Evolutionary conservation across 1,140 invertebrate genomes (phyloP).

Genomic region (Drosophila melanogaster): Release_6_plus_ISO1_MT NT_033779.5:1371001-1371500

Average conservation of each 20-base stretch:
- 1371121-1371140: conserved; percentile 72
- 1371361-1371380: too few species aligned
- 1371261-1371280: conserved; percentile 3
- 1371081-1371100: conserved; percentile 82
- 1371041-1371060: conserved; percentile 55
- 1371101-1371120: conserved; percentile 82
- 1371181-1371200: conserved; percentile 33
- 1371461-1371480: not conserved
- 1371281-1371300: not conserved
- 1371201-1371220: conserved; percentile 39
- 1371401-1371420: too few species aligned
- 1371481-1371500: not conserved
- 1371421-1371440: too few species aligned
- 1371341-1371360: too few species aligned
- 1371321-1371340: too few species aligned
- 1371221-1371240: conserved; percentile 39
- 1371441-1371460: too few species aligned
- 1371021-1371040: conserved; percentile 3
- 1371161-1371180: conserved; percentile 16
- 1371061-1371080: conserved; percentile 74
- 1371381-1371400: too few species aligned
- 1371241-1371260: not conserved
- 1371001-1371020: conserved; percentile 56
- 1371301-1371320: not conserved
- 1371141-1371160: conserved; percentile 19